Percentiles rank a stretch among this genome's conserved stretches.
phyloP scores from a whole-genome alignment of 2,113 vertebrate species.

The Micronycteris hirsuta region DNA sequence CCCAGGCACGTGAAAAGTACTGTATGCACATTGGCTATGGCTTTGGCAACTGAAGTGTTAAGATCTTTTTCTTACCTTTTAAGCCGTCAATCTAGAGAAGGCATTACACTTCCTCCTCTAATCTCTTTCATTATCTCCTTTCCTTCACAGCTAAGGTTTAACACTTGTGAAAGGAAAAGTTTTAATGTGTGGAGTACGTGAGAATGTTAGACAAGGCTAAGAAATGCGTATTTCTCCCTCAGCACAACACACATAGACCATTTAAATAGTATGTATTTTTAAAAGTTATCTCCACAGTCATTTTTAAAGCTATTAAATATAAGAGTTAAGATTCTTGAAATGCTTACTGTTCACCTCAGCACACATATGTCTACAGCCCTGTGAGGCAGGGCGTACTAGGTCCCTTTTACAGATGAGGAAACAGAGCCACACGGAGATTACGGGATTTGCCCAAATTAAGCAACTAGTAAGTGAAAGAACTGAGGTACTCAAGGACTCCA shows the following conservation, averaged over 20 bases:
- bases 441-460: not conserved
- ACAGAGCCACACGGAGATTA: not conserved
- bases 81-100: not conserved
- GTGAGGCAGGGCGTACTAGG: not conserved
- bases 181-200: not conserved
- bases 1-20: not conserved
- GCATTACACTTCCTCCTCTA: not conserved
- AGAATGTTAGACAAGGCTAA: conserved; percentile 26
- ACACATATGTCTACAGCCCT: not conserved
- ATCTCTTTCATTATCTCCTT: conserved; percentile 1
- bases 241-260: not conserved
- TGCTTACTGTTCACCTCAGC: not conserved
- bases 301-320: not conserved
- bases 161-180: not conserved
- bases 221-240: not conserved
- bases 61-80: not conserved
- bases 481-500: not conserved
- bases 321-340: not conserved
- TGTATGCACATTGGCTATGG: not conserved
- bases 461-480: not conserved
- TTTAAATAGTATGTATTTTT: not conserved
- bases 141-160: conserved; percentile 4
- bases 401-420: not conserved
- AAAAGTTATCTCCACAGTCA: not conserved
- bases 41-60: not conserved